phyloP scores from a whole-genome alignment of 2,113 vertebrate genomes.

The Phoenicopterus ruber region DNA sequence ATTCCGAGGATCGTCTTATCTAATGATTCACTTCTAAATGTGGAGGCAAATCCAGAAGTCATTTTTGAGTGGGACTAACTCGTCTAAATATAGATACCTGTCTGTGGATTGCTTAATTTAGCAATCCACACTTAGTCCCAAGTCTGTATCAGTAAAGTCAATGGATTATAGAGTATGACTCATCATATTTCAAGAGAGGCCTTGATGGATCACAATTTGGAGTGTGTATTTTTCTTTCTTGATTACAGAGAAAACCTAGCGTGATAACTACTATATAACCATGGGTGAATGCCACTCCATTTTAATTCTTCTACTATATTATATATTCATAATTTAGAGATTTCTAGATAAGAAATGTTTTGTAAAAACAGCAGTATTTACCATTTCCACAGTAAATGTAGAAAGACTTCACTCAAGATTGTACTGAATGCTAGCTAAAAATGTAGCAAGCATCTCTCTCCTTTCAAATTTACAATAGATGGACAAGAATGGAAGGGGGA shows the following conservation, averaged over 20 bases:
- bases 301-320: background rate
- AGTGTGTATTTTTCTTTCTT: background rate
- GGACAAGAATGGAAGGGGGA: background rate
- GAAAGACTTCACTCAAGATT: background rate
- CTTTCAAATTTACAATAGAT: background rate
- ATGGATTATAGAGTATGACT: background rate
- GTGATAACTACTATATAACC: background rate
- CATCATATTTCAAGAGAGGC: background rate
- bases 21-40: background rate
- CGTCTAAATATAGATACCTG: background rate
- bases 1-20: background rate
- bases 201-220: background rate
- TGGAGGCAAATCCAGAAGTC: background rate
- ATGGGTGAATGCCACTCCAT: background rate
- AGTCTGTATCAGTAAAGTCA: background rate
- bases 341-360: background rate
- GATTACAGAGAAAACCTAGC: background rate
- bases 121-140: background rate
- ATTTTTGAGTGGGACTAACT: background rate
- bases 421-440: background rate
- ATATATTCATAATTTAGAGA: background rate
- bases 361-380: background rate
- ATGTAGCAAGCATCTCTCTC: background rate
- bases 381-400: background rate
- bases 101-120: background rate